A percentile compares a stretch with the other conserved stretches of the same genome.
phyloP scores from a whole-genome alignment of 2,113 vertebrate genomes.

The Myanophis thanlyinensis region DNA sequence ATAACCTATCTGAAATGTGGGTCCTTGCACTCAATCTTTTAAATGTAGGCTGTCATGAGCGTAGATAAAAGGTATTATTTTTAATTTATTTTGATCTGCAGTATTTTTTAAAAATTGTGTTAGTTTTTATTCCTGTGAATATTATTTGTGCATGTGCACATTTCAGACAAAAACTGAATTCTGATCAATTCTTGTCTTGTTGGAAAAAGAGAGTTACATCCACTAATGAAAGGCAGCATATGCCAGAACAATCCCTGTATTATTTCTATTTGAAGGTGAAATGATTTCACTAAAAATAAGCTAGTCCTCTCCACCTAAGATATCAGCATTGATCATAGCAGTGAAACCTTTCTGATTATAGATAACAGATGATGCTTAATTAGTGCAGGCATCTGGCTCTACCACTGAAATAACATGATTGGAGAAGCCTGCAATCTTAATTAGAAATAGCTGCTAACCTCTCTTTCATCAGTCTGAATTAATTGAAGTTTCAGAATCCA shows the following conservation, averaged over 20 bases:
- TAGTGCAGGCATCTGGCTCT: neutral
- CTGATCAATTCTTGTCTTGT: neutral
- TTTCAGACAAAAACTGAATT: neutral
- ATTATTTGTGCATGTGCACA: neutral
- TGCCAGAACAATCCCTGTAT: neutral
- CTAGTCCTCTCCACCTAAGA: neutral
- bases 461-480: neutral
- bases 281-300: neutral
- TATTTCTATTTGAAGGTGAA: neutral
- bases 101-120: neutral
- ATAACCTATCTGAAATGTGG: neutral
- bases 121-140: neutral
- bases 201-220: neutral
- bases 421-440: neutral
- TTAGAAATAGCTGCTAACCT: neutral
- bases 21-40: neutral
- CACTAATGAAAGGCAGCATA: neutral
- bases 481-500: neutral
- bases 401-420: neutral
- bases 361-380: neutral
- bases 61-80: neutral
- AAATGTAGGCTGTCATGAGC: neutral
- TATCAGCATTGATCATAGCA: neutral
- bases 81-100: neutral
- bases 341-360: neutral